Percentiles rank a stretch among this genome's conserved stretches.
Conservation (phyloP, 2,113 vertebrate genomes). For the Anarrhichthys ocellatus region DNA sequence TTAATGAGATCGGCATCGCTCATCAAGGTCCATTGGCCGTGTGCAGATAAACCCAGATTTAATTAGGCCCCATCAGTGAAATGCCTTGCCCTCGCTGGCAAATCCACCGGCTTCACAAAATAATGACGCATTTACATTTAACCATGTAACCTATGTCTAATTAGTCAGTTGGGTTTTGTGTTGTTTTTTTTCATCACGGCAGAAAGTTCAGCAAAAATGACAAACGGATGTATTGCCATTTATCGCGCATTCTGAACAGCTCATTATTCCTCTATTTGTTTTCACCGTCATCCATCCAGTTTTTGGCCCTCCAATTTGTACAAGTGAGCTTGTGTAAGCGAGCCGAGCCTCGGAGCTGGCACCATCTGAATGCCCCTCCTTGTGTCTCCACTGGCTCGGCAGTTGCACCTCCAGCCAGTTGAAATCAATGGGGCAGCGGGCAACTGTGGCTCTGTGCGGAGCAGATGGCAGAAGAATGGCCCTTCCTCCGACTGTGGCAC, state of each 20-base stretch:
- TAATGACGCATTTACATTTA: conserved; percentile 87
- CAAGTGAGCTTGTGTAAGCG: conserved; percentile 69
- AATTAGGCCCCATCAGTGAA: conserved; percentile 76
- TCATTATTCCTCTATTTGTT: conserved; percentile 75
- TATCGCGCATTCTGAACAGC: conserved; percentile 73
- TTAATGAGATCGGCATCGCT: conserved; percentile 82
- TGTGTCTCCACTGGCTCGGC: conserved; percentile 73
- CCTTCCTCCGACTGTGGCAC: conserved; percentile 66
- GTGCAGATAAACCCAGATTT: conserved; percentile 79
- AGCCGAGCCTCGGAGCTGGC: conserved; percentile 71
- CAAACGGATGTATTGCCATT: conserved; percentile 85
- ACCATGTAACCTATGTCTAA: conserved; percentile 83
- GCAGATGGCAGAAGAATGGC: conserved; percentile 83
- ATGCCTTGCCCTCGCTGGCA: conserved; percentile 57
- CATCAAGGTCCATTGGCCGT: conserved; percentile 83
- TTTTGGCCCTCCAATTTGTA: conserved; percentile 68
- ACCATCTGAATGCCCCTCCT: conserved; percentile 78
- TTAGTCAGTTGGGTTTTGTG: conserved; percentile 83
- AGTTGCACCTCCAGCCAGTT: conserved; percentile 75
- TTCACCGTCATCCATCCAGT: conserved; percentile 56
- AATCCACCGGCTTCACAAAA: conserved; percentile 65
- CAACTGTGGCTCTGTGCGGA: conserved; percentile 72
- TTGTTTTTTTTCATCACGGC: conserved; percentile 67
- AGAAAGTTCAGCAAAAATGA: conserved; percentile 83
- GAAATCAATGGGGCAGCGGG: conserved; percentile 77